Conservation (phyloP, 2,797 vertebrate species). For the Coracias cyanogaster region DNA sequence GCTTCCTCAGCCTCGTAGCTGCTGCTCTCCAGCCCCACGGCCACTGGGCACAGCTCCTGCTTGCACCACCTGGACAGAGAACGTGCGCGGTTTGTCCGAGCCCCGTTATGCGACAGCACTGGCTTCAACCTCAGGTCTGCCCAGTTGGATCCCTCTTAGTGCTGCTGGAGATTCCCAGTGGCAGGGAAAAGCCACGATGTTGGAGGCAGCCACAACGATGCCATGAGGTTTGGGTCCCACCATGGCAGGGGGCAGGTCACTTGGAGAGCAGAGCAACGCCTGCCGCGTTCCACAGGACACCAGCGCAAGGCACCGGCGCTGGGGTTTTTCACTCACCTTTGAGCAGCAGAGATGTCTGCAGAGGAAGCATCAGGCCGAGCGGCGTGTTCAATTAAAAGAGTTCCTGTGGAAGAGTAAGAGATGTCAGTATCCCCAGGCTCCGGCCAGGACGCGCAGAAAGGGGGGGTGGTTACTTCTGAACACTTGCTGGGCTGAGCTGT, state of each 20-base stretch:
- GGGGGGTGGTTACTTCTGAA: neutral
- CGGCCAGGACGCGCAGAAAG: neutral
- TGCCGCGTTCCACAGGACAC: accelerated
- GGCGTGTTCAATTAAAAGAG: constrained; percentile 83
- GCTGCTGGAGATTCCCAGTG: accelerated
- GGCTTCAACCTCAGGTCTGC: neutral
- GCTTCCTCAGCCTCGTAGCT: constrained; percentile 67
- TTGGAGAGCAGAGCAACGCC: neutral
- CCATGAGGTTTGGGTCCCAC: accelerated
- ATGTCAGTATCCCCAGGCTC: neutral
- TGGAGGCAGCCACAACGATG: neutral
- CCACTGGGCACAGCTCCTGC: constrained; percentile 83
- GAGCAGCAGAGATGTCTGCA: constrained; percentile 74
- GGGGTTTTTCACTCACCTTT: constrained; percentile 71
- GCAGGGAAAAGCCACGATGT: neutral
- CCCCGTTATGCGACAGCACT: accelerated
- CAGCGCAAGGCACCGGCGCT: accelerated
- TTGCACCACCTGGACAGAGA: constrained; percentile 82
- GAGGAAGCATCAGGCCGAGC: constrained; percentile 75
- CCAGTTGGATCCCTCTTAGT: accelerated
- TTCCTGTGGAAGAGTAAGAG: constrained; percentile 66
- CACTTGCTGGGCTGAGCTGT: neutral
- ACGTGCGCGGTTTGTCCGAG: accelerated
- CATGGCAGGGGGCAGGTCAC: accelerated
- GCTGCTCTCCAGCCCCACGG: constrained; percentile 59